phyloP scores from a whole-genome alignment of 92 coral and sea anemone species.

The Porites evermanni region DNA sequence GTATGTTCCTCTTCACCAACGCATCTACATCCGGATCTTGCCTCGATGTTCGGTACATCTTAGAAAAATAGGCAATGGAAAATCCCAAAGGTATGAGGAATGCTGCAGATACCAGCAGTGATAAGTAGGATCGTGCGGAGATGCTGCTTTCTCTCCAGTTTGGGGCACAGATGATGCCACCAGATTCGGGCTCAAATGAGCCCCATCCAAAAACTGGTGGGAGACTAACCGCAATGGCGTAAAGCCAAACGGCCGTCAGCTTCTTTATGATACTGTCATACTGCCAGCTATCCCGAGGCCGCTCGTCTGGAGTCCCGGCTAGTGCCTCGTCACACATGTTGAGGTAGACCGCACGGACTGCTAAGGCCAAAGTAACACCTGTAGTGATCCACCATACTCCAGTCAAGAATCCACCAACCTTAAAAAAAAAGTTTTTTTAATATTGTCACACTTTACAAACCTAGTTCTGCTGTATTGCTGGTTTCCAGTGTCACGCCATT shows the following conservation, averaged over 20 bases:
- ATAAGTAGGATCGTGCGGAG: slow-evolving; percentile 49
- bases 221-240: slow-evolving; percentile 44
- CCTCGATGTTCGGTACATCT: slow-evolving; percentile 31
- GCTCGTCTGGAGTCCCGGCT: slow-evolving; percentile 18
- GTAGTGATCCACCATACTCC: slow-evolving; percentile 65
- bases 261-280: slow-evolving; percentile 22
- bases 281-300: slow-evolving; percentile 21
- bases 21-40: slow-evolving; percentile 24
- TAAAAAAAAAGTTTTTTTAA: background rate
- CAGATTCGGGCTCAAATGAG: slow-evolving; percentile 51
- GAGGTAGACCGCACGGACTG: slow-evolving; percentile 47
- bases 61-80: slow-evolving; percentile 45
- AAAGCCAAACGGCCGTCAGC: slow-evolving; percentile 68
- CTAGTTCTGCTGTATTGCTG: no score
- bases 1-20: slow-evolving; percentile 28
- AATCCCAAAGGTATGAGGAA: slow-evolving; percentile 60
- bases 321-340: slow-evolving; percentile 28
- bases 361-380: slow-evolving; percentile 57
- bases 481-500: no score
- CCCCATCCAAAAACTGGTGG: slow-evolving; percentile 77
- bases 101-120: slow-evolving; percentile 50
- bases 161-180: slow-evolving; percentile 68
- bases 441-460: no score
- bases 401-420: slow-evolving; percentile 56
- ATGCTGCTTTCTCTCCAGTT: slow-evolving; percentile 59